Evolutionary conservation across 35 echinoderm and acorn worm genomes (phyloP).

Genomic region (Lytechinus pictus): DNA sequence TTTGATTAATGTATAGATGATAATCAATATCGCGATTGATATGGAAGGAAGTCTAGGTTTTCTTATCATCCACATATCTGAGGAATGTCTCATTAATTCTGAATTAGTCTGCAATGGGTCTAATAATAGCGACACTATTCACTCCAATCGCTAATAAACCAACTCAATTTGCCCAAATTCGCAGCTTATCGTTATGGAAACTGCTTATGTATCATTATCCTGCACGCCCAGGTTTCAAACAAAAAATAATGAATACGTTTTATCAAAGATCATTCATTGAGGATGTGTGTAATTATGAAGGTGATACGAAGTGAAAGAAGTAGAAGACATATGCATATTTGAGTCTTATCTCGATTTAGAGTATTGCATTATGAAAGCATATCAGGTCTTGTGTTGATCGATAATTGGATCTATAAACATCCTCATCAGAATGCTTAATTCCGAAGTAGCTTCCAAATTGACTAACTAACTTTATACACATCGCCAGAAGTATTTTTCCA

Average conservation of each 20-base stretch:
- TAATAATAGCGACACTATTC: background rate
- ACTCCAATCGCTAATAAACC: background rate
- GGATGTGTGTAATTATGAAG: background rate
- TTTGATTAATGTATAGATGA: no score
- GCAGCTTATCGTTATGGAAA: constrained; percentile 9
- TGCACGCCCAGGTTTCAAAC: background rate
- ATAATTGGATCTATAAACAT: background rate
- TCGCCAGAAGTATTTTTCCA: background rate
- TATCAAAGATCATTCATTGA: background rate
- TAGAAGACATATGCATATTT: background rate
- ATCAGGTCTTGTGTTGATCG: background rate
- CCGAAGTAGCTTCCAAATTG: background rate
- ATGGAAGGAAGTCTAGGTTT: background rate
- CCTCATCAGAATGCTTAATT: background rate
- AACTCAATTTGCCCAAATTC: background rate
- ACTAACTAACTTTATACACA: background rate
- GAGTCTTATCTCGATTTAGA: background rate
- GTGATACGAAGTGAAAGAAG: background rate
- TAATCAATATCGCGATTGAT: background rate
- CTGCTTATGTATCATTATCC: background rate
- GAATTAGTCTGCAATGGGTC: background rate
- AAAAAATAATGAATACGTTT: background rate
- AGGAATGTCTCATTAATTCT: background rate
- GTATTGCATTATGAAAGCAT: background rate
- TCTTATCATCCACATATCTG: background rate